Conservation (phyloP, 2,797 vertebrate genomes). For the Toxotes lorentzi region DNA sequence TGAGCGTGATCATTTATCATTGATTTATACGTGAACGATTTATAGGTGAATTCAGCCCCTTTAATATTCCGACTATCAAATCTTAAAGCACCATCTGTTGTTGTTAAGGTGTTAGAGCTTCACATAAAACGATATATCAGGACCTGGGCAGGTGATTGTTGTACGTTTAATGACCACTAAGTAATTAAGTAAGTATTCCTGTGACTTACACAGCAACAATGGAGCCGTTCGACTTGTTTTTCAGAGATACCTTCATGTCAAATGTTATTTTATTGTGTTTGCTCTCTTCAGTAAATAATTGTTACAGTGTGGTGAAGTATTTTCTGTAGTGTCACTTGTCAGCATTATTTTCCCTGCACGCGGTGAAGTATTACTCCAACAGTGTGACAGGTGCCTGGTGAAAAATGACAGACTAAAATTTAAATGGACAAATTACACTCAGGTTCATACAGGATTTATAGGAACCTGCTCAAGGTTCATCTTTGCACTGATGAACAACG, state of each 20-base stretch:
- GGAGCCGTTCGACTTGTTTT: background rate
- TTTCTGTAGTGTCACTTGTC: constrained; percentile 29
- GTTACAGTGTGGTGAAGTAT: constrained; percentile 32
- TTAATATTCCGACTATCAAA: no score
- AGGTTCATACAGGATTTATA: constrained; percentile 45
- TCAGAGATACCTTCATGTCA: background rate
- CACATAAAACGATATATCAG: no score
- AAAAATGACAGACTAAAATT: constrained; percentile 37
- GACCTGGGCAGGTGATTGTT: no score
- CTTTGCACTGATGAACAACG: constrained; percentile 46
- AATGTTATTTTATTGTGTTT: background rate
- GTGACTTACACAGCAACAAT: background rate
- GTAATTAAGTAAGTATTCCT: background rate
- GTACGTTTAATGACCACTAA: background rate
- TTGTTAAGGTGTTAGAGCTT: no score
- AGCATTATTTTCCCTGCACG: constrained; percentile 36
- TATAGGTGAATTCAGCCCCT: no score
- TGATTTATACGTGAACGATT: no score
- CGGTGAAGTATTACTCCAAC: constrained; percentile 33
- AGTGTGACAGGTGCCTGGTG: constrained; percentile 23
- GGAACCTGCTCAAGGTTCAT: constrained; percentile 26
- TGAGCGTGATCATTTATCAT: no score
- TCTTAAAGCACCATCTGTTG: no score
- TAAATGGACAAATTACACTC: constrained; percentile 40
- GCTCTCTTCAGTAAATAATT: constrained; percentile 25